Base-by-base conservation (phyloP, 1,140 invertebrate species). In the Aphis gossypii region DNA sequence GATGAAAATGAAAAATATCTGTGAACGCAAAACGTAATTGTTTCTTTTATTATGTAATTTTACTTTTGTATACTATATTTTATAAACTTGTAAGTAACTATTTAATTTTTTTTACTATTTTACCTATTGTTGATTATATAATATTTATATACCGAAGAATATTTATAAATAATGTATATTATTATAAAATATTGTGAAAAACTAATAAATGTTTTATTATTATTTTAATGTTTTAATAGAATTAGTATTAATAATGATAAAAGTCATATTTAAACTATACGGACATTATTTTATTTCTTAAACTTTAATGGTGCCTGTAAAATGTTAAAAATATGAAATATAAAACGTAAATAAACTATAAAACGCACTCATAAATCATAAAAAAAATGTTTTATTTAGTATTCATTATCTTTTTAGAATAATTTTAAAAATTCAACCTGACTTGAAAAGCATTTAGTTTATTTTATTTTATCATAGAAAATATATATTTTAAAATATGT, bases 61-160 rank as follows among this genome's bases (percentile, higher is more conserved):
- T 54, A 56, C 35, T 56, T 38, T 54, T 89, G n/a, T 89, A 54
- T 89, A 54, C n/a, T 68, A 68, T 14, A 8, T 87, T 38, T 21
- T 89, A 89, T 38, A 89, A 21, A 89, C 35, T 14, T 35, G 21
- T 86, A 25, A n/a, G 41, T 30, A 46, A 86, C 46, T 41, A 44
- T 44, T 44, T 84, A 41, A 4, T 84, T 84, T 84, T 84, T 84
- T 84, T 84, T 84, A 84, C 41, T 84, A 84, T 44, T 44, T 51
- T 51, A 51, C 18, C 23, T 4, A 84, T 41, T 84, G 38, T 44
- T 84, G 38, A 83, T 30, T n/a, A 25, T 25, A 56, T n/a, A 18
- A n/a, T 68, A 68, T 68, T 68, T 68, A n/a, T 68, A n/a, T n/a
- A 5, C 30, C 11, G 4, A 68, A 2, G 30, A 68, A n/a, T n/a